Conservation (phyloP, 2,797 vertebrate genomes). For the Serranus cabrilla region DNA sequence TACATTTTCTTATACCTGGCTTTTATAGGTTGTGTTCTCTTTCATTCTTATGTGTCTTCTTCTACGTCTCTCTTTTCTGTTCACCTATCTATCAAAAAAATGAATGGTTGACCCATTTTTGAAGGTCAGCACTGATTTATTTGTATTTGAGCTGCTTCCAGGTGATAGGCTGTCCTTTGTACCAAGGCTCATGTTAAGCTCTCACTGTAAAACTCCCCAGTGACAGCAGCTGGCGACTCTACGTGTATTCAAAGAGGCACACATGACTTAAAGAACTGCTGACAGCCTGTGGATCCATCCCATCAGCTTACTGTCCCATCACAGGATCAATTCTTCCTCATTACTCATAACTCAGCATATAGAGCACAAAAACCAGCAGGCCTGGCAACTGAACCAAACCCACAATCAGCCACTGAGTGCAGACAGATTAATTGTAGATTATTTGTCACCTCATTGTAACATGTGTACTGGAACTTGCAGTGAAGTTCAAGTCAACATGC, state of each 20-base stretch:
- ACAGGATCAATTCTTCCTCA: slow-evolving; percentile 34
- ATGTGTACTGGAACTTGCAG: too few species aligned
- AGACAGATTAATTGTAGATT: background rate
- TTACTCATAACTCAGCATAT: slow-evolving; percentile 18
- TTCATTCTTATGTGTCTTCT: background rate
- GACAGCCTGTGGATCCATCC: slow-evolving; percentile 30
- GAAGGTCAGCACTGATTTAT: background rate
- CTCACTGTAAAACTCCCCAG: background rate
- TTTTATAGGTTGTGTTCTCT: background rate
- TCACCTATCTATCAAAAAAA: background rate
- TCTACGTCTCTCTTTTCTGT: background rate
- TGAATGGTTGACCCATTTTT: background rate
- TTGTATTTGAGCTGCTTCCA: slow-evolving; percentile 16
- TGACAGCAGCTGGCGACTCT: slow-evolving; percentile 28
- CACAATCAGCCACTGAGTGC: background rate
- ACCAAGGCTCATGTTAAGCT: slow-evolving; percentile 26
- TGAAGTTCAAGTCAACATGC: too few species aligned
- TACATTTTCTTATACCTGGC: background rate
- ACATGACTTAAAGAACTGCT: slow-evolving; percentile 29
- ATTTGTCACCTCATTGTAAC: too few species aligned
- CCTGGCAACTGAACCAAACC: background rate
- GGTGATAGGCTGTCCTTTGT: slow-evolving; percentile 1
- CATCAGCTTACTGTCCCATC: slow-evolving; percentile 26
- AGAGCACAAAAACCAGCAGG: slow-evolving; percentile 7
- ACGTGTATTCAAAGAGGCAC: slow-evolving; percentile 8